Evolutionary conservation across 2,797 vertebrate species (phyloP).

Genomic region (Micrastur ruficollis): DNA sequence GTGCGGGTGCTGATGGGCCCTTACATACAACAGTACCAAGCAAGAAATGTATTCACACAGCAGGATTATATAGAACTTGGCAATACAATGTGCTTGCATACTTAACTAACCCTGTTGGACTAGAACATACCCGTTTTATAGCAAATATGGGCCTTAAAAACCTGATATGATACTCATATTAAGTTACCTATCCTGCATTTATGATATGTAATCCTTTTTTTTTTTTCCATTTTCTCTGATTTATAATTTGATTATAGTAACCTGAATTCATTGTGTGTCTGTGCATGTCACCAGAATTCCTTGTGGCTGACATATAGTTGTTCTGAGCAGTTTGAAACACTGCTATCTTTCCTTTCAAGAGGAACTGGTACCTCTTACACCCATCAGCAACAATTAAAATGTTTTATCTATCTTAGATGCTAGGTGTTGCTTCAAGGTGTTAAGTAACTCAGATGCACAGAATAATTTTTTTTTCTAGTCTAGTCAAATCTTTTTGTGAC

Average conservation of each 20-base stretch:
- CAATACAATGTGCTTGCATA: neutral
- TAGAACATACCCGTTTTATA: neutral
- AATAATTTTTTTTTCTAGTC: neutral
- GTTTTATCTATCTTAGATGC: neutral
- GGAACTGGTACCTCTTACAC: neutral
- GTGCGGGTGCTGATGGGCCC: neutral
- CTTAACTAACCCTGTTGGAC: neutral
- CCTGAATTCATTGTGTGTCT: neutral
- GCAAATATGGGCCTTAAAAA: neutral
- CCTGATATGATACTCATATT: neutral
- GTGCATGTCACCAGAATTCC: neutral
- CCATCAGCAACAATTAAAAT: neutral
- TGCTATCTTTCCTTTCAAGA: neutral
- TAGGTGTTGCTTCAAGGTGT: neutral
- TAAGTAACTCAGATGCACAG: neutral
- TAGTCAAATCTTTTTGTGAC: neutral
- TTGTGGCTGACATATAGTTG: neutral
- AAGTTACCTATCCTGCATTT: neutral
- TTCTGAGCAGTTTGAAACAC: neutral
- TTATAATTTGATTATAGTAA: neutral
- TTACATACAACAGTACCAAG: neutral
- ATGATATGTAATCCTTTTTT: neutral
- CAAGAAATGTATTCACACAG: neutral
- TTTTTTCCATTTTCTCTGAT: neutral
- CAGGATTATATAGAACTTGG: neutral